Evolutionary conservation across 2,797 vertebrate species (phyloP).

Genomic region (Xenopus petersii): DNA sequence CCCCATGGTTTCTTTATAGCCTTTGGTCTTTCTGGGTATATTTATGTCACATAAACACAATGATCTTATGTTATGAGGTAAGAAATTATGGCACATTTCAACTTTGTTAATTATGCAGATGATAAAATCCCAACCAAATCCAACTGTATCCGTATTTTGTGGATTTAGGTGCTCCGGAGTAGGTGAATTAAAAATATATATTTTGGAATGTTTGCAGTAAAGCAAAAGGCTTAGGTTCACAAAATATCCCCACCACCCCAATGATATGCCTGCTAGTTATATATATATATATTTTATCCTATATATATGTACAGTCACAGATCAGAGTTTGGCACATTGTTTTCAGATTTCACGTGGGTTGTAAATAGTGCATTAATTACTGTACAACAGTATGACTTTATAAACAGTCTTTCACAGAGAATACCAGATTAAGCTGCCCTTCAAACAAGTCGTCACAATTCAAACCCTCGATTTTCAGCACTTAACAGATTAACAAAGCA

Average conservation of each 20-base stretch:
- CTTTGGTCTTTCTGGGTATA: slow-evolving; percentile 37
- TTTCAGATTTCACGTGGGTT: slow-evolving; percentile 65
- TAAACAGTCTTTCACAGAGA: slow-evolving; percentile 72
- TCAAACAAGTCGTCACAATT: slow-evolving; percentile 68
- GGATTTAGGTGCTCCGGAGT: slow-evolving; percentile 88
- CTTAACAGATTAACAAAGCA: slow-evolving; percentile 84
- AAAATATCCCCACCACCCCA: slow-evolving; percentile 76
- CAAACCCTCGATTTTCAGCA: slow-evolving; percentile 75
- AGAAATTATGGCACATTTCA: slow-evolving; percentile 93
- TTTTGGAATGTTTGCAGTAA: slow-evolving; percentile 83
- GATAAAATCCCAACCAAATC: slow-evolving; percentile 71
- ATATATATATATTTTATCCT: slow-evolving; percentile 63
- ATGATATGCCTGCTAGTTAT: slow-evolving; percentile 48
- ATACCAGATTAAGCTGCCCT: slow-evolving; percentile 70
- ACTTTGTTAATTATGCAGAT: slow-evolving; percentile 79
- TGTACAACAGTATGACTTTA: slow-evolving; percentile 90
- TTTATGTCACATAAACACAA: slow-evolving; percentile 8
- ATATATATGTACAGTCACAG: slow-evolving; percentile 91
- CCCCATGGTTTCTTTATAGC: neutral
- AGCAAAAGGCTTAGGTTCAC: slow-evolving; percentile 78
- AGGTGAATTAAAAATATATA: slow-evolving; percentile 78
- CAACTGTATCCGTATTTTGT: slow-evolving; percentile 66
- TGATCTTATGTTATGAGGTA: slow-evolving; percentile 79
- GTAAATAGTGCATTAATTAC: slow-evolving; percentile 95
- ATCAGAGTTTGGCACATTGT: slow-evolving; percentile 97